Base-by-base conservation (phyloP, 2,888 invertebrate genomes). In the Kuschelorhynchus macadamiae region DNA sequence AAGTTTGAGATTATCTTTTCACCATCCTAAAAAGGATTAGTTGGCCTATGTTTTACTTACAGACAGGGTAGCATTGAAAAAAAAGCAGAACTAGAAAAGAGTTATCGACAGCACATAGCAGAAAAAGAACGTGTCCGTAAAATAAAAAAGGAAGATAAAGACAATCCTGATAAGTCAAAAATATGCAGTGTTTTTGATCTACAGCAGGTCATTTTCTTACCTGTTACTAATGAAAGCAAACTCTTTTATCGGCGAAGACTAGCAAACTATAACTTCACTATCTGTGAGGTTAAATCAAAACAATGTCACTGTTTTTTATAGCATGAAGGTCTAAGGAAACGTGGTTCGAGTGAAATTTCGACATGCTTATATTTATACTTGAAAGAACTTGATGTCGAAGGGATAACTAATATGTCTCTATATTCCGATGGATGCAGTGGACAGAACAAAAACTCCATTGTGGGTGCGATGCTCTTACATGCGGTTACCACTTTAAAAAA, bases 21-120 rank as follows among this genome's bases (percentile, higher is more conserved):
- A 67, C 50, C 49, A 53, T 1, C 72, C 74, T 17, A 74, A 75
- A 55, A 74, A 75, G 41, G 74, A 75, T 49, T 68, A 71, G 44
- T 76, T 62, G 57, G 65, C 12, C 65, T 70, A 20, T 75, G 74
- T 61, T 25, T 53, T 16, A 66, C 66, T n/a, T 72, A 55, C 57
- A 55, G 52, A 53, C 36, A 69, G 60, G 66, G 66, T 36, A 33
- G 62, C 46, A 69, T 61, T 32, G 33, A 46, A 30, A 55, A 30
- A 33, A 71, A 72, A 66, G 17, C 17, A 12, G 53, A 56, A 53
- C 41, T 71, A 30, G 44, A 44, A 44, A 16, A 44, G 16, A 44
- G 44, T 8, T 44, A 44, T 16, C 5, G 16, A 44, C 16, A 7
- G 11, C 39, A 25, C 25, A 39, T 39, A 39, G 3, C 16, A 14